Evolutionary conservation across 1,140 invertebrate genomes (phyloP).

Genomic region (Aphaenogaster rudis): DNA sequence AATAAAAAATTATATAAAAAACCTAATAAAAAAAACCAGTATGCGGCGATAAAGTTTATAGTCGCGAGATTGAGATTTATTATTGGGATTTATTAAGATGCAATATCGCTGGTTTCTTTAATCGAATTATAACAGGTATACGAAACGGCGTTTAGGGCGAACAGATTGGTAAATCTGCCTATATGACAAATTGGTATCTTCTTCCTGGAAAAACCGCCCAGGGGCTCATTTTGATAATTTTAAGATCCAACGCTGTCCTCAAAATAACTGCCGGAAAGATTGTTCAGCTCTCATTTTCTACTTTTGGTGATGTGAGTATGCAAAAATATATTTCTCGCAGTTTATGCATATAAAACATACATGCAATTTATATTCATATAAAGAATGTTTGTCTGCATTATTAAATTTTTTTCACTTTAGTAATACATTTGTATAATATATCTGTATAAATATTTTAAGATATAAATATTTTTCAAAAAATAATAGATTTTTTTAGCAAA

Average conservation of each 20-base stretch:
- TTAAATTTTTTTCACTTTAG: background rate
- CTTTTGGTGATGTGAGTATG: constrained; percentile 73
- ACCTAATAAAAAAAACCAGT: background rate
- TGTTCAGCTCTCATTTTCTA: constrained; percentile 65
- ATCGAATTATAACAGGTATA: constrained; percentile 45
- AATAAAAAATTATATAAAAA: background rate
- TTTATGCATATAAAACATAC: background rate
- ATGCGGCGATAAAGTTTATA: background rate
- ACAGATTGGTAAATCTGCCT: constrained; percentile 65
- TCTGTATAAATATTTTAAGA: background rate
- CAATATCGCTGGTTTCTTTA: constrained; percentile 11
- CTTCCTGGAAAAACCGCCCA: constrained; percentile 64
- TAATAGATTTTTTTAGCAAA: background rate
- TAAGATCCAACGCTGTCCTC: constrained; percentile 63
- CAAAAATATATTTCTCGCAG: background rate
- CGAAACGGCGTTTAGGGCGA: constrained; percentile 65
- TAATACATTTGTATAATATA: background rate
- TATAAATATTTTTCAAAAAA: background rate
- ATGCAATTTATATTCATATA: background rate
- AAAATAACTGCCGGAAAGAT: constrained; percentile 75
- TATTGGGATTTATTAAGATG: constrained; percentile 12
- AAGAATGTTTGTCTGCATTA: background rate
- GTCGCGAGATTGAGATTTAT: background rate
- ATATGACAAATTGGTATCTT: constrained; percentile 74
- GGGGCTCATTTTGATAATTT: constrained; percentile 69